Conservation (phyloP, 2,797 vertebrate species). For the Pseudomugil tenellus region DNA sequence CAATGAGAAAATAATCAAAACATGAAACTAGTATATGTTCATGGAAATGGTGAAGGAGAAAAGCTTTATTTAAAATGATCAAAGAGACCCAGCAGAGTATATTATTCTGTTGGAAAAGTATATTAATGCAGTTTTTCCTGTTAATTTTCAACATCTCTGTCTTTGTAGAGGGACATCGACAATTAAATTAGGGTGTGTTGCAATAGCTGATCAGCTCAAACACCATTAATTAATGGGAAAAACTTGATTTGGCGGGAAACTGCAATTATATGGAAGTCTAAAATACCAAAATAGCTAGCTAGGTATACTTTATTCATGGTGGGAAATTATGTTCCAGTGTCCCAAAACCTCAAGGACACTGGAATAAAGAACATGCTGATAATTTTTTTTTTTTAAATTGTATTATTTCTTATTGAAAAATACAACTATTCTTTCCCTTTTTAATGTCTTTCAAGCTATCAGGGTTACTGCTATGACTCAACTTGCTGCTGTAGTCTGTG, state of each 20-base stretch:
- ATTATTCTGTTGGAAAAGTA: neutral
- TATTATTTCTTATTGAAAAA: neutral
- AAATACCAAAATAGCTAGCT: too few species aligned
- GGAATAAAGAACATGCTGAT: neutral
- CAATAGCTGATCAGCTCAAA: neutral
- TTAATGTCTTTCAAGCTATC: neutral
- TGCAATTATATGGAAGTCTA: slow-evolving; percentile 10
- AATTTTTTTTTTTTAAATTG: neutral
- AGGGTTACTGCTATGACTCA: neutral
- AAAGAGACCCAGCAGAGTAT: too few species aligned
- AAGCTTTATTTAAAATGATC: too few species aligned
- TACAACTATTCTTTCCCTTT: too few species aligned
- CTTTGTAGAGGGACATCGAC: neutral
- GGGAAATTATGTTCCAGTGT: too few species aligned
- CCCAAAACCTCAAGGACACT: too few species aligned
- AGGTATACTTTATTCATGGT: too few species aligned
- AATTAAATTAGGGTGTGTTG: neutral
- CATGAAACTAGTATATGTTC: too few species aligned
- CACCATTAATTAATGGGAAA: slow-evolving; percentile 13
- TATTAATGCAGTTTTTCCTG: neutral
- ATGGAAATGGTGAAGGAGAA: too few species aligned
- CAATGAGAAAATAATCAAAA: too few species aligned
- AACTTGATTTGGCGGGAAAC: slow-evolving; percentile 15
- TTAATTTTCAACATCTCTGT: neutral
- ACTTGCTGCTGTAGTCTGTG: neutral